Evolutionary conservation across 2,113 vertebrate species (phyloP).

Genomic region (Siphamia tubifer): DNA sequence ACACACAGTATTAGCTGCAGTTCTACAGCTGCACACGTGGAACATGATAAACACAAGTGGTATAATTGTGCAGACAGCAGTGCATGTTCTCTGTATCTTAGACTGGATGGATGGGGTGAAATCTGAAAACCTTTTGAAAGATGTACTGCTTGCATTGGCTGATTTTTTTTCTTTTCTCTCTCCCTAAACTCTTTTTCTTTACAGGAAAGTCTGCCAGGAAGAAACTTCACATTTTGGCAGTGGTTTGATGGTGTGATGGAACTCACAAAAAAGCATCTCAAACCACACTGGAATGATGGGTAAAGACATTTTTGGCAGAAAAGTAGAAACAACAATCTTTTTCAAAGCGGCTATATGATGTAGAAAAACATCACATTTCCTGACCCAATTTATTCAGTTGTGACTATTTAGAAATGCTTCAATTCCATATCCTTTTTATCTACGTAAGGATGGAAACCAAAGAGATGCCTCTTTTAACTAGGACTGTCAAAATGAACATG

Average conservation of each 20-base stretch:
- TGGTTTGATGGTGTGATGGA: slow-evolving; percentile 99
- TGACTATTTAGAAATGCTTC: background rate
- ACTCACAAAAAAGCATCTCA: slow-evolving; percentile 94
- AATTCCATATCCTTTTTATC: no score
- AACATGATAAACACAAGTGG: background rate
- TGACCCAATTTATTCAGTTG: background rate
- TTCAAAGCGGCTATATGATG: background rate
- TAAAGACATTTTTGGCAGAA: slow-evolving; percentile 65
- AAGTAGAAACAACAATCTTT: background rate
- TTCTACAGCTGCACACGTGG: background rate
- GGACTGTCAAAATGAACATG: no score
- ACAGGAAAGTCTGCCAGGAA: slow-evolving; percentile 93
- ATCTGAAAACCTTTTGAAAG: background rate
- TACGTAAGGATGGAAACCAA: background rate
- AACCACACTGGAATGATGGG: slow-evolving; percentile 97
- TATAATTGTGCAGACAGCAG: no score
- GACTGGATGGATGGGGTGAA: background rate
- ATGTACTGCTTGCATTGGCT: background rate
- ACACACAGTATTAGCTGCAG: background rate
- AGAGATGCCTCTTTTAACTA: no score
- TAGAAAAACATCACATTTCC: background rate
- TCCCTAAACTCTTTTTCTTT: background rate
- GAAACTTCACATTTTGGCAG: slow-evolving; percentile 99
- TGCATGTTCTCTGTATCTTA: slow-evolving; percentile 6
- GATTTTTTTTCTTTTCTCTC: background rate